Evolutionary conservation across 2,797 vertebrate genomes (phyloP).

Genomic region (Babyrousa celebensis): DNA sequence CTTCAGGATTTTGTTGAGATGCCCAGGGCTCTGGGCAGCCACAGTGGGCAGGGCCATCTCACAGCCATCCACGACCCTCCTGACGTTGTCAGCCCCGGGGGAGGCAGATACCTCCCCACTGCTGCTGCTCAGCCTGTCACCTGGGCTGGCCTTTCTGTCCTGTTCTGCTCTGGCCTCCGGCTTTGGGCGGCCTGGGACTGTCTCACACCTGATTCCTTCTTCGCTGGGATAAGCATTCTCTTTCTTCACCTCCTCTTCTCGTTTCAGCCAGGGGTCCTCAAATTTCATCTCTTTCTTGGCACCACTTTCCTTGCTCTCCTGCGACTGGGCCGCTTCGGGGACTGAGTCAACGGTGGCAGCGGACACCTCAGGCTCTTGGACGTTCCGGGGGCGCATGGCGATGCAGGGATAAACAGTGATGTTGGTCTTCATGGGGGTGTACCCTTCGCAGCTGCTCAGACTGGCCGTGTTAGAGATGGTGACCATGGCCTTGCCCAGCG

Average conservation of each 20-base stretch:
- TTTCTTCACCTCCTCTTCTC: slow-evolving; percentile 92
- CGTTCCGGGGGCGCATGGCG: slow-evolving; percentile 93
- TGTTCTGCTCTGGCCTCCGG: slow-evolving; percentile 87
- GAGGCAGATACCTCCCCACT: slow-evolving; percentile 91
- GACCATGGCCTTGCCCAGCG: slow-evolving; percentile 94
- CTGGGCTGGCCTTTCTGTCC: slow-evolving; percentile 87
- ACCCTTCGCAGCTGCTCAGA: slow-evolving; percentile 91
- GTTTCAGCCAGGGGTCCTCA: slow-evolving; percentile 98
- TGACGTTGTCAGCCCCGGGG: slow-evolving; percentile 88
- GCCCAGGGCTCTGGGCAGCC: slow-evolving; percentile 90
- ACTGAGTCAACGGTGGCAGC: slow-evolving; percentile 85
- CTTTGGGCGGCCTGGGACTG: slow-evolving; percentile 67
- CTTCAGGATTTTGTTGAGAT: slow-evolving; percentile 91
- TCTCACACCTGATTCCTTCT: slow-evolving; percentile 76
- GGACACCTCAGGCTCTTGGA: slow-evolving; percentile 90
- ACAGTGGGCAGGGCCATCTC: slow-evolving; percentile 92
- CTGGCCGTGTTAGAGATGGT: slow-evolving; percentile 92
- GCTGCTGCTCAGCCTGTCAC: slow-evolving; percentile 90
- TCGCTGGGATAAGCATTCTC: slow-evolving; percentile 75
- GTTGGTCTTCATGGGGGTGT: slow-evolving; percentile 94
- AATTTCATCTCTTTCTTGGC: slow-evolving; percentile 93
- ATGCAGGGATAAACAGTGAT: slow-evolving; percentile 94
- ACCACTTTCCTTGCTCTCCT: slow-evolving; percentile 88
- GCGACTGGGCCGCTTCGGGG: slow-evolving; percentile 74
- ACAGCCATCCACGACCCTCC: slow-evolving; percentile 94